phyloP scores from a whole-genome alignment of 2,888 invertebrate genomes.

The Phasia obesa region DNA sequence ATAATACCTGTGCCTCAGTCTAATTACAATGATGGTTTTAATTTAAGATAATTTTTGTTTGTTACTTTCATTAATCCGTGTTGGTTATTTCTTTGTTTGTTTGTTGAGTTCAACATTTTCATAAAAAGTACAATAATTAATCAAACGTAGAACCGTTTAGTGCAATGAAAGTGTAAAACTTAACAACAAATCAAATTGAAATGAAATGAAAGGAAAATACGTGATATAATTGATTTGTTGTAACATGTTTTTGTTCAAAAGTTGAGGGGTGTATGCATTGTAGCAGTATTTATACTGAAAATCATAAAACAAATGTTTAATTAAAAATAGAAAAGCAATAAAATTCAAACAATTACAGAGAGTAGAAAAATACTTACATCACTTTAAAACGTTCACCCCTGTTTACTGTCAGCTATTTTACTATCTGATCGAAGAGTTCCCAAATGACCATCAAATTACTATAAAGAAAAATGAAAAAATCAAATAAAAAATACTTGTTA shows the following conservation, averaged over 20 bases:
- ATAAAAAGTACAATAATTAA: neutral
- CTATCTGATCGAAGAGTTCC: neutral
- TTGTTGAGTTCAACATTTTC: no score
- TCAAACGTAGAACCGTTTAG: neutral
- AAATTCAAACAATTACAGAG: neutral
- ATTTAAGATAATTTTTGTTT: neutral
- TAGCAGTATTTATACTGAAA: neutral
- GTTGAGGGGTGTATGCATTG: neutral
- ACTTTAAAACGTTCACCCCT: neutral
- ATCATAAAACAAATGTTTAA: neutral
- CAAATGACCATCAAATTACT: neutral
- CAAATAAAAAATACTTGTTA: conserved; percentile 8
- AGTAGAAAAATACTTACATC: neutral
- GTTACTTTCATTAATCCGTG: neutral
- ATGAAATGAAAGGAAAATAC: neutral
- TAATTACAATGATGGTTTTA: no score
- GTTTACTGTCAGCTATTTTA: neutral
- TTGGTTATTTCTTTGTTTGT: neutral
- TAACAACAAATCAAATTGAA: no score
- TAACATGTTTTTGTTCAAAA: neutral
- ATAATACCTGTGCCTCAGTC: no score
- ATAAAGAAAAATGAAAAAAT: no score
- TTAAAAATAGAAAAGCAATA: neutral
- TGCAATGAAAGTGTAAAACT: no score
- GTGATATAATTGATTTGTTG: neutral